A percentile compares a stretch with the other conserved stretches of the same genome.
phyloP scores from a whole-genome alignment of 64 coral and sea anemone species.

The Montipora cactus region DNA sequence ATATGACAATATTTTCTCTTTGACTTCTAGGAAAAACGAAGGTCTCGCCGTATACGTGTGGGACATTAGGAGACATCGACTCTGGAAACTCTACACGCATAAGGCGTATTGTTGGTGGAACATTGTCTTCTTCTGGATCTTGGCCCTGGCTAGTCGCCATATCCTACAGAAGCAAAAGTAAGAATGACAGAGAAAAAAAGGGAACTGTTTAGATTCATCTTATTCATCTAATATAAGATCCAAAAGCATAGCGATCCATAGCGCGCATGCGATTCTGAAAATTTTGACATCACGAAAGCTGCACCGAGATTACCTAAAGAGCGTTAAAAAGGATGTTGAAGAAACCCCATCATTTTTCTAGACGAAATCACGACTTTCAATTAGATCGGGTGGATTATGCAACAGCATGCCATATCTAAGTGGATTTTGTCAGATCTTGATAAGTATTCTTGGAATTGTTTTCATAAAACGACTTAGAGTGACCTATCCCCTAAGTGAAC shows the following conservation, averaged over 20 bases:
- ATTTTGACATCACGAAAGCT: too few species aligned
- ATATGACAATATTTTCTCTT: not conserved
- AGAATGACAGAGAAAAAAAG: not conserved
- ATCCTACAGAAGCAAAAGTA: slow-evolving; percentile 75
- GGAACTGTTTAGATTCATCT: too few species aligned
- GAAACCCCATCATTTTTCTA: not conserved
- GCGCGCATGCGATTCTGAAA: too few species aligned
- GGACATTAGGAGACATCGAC: slow-evolving; percentile 56
- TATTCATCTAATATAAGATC: too few species aligned
- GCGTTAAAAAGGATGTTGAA: too few species aligned
- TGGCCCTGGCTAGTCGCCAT: slow-evolving; percentile 96
- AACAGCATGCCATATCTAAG: not conserved
- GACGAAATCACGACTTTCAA: not conserved
- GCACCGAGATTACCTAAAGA: too few species aligned
- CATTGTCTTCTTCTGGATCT: slow-evolving; percentile 31
- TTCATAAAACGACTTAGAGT: not conserved
- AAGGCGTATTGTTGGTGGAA: slow-evolving; percentile 86
- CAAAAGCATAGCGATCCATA: too few species aligned
- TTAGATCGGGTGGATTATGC: not conserved
- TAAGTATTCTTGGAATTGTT: not conserved
- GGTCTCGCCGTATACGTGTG: slow-evolving; percentile 51
- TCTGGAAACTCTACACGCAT: slow-evolving; percentile 70
- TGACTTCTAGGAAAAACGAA: slow-evolving; percentile 52
- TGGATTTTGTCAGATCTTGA: not conserved
- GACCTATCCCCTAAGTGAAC: not conserved